These are phyloP conservation scores for Syngnathus floridae DNA, from an alignment of 2,113 vertebrate genomes.

Conservation along the genomic window DNA sequence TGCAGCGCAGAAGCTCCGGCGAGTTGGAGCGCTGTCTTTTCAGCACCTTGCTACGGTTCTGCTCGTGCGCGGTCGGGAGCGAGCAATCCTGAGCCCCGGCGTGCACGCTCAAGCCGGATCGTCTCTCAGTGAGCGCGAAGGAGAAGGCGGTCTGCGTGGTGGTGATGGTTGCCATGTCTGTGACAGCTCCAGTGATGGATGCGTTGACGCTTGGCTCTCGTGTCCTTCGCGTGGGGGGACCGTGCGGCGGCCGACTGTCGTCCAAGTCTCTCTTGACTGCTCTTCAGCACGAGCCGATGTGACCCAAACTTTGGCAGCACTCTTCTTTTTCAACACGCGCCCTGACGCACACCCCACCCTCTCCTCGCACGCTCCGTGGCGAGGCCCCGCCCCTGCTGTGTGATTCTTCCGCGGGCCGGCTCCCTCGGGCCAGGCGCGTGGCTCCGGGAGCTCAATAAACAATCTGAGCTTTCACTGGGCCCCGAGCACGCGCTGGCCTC, in stretches of 20 bases:
- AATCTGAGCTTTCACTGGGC: conserved; percentile 75
- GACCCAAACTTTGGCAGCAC: conserved; percentile 77
- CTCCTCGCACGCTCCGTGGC: conserved; percentile 70
- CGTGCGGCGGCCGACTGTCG: conserved; percentile 57
- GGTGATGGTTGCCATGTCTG: conserved; percentile 68
- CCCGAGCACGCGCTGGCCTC: conserved; percentile 69
- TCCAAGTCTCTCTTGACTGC: conserved; percentile 69
- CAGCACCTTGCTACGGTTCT: conserved; percentile 67
- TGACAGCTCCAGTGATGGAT: conserved; percentile 32
- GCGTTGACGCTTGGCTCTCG: conserved; percentile 67
- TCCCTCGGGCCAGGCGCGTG: conserved; percentile 81
- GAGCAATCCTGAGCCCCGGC: conserved; percentile 58
- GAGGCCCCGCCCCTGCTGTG: conserved; percentile 74
- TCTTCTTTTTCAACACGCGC: conserved; percentile 82
- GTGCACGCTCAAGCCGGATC: conserved; percentile 54
- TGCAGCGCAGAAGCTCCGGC: conserved; percentile 85
- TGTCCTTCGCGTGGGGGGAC: conserved; percentile 67
- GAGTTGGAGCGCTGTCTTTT: conserved; percentile 79
- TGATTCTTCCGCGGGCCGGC: conserved; percentile 64
- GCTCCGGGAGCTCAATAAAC: conserved; percentile 76
- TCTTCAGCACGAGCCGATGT: conserved; percentile 72
- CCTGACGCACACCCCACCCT: conserved; percentile 68
- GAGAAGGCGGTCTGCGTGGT: conserved; percentile 67
- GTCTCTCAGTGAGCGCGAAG: conserved; percentile 62
- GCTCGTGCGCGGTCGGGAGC: conserved; percentile 33